Percentiles rank a stretch among this genome's conserved stretches.
phyloP scores from a whole-genome alignment of 2,797 vertebrate species.

The Poeciliopsis presidionis region DNA sequence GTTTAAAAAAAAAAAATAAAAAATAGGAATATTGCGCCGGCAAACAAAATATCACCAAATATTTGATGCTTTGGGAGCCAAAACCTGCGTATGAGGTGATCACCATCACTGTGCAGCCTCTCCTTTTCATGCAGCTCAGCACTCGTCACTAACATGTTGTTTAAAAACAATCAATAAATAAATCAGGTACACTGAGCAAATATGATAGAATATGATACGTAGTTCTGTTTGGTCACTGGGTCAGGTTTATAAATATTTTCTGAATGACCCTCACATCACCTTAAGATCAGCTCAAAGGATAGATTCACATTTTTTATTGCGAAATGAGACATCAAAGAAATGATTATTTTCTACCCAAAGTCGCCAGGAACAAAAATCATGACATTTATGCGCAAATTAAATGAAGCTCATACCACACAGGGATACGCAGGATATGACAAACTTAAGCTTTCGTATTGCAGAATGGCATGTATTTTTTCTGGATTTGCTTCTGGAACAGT shows the following conservation, averaged over 20 bases:
- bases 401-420: not conserved
- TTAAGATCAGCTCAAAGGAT: conserved; percentile 27
- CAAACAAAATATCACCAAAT: not conserved
- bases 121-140: conserved; percentile 46
- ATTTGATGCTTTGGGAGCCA: conserved; percentile 34
- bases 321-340: not conserved
- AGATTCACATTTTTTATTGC: conserved; percentile 12
- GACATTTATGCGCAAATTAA: not conserved
- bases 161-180: not conserved
- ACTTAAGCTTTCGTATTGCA: not conserved
- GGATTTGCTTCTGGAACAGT: not conserved
- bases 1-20: not conserved
- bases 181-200: conserved; percentile 67
- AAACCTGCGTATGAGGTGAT: not conserved
- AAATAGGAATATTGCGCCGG: not conserved
- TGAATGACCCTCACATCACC: conserved; percentile 20
- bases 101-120: conserved; percentile 53
- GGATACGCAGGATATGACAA: not conserved
- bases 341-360: not conserved
- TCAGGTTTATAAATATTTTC: not conserved
- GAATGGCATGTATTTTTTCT: not conserved
- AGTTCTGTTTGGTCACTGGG: not conserved
- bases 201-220: not conserved
- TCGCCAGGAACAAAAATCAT: no score
- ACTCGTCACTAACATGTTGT: conserved; percentile 58